Conservation (phyloP, 53 echinoderm and acorn worm genomes). For the Stichopus horrens region DNA sequence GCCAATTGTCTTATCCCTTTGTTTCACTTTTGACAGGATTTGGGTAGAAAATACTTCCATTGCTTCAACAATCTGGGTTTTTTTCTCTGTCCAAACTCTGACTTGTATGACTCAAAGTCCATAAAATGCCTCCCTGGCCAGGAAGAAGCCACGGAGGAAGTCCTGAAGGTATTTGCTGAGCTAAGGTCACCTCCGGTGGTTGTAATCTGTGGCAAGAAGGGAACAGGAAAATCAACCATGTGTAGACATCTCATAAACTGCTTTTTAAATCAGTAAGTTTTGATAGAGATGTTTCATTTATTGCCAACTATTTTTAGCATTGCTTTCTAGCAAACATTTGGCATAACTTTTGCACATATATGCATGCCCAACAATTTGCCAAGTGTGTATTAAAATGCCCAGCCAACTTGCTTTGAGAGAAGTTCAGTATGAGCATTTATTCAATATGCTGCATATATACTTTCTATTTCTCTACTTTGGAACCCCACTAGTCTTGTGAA, state of each 20-base stretch:
- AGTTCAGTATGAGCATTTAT: no score
- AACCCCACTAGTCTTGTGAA: no score
- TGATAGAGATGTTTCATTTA: neutral
- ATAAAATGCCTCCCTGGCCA: constrained; percentile 15
- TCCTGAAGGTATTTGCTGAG: neutral
- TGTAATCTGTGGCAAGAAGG: constrained; percentile 74
- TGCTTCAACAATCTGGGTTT: constrained; percentile 10
- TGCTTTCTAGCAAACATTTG: no score
- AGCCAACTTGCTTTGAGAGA: no score
- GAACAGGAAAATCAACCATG: constrained; percentile 78
- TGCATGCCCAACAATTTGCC: no score
- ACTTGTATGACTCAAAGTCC: neutral
- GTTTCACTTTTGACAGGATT: neutral
- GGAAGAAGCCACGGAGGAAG: neutral
- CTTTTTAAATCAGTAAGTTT: constrained; percentile 63
- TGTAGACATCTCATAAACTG: constrained; percentile 69
- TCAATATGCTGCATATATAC: no score
- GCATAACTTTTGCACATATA: no score
- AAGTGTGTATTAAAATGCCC: no score
- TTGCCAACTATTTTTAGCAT: neutral
- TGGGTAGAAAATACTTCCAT: neutral
- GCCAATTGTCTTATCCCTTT: neutral
- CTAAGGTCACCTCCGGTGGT: constrained; percentile 50
- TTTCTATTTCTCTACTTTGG: no score
- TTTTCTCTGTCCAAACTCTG: neutral